These are phyloP conservation scores for Malurus splendens DNA, from an alignment of 2,797 vertebrate genomes.

Conservation along the genomic window DNA sequence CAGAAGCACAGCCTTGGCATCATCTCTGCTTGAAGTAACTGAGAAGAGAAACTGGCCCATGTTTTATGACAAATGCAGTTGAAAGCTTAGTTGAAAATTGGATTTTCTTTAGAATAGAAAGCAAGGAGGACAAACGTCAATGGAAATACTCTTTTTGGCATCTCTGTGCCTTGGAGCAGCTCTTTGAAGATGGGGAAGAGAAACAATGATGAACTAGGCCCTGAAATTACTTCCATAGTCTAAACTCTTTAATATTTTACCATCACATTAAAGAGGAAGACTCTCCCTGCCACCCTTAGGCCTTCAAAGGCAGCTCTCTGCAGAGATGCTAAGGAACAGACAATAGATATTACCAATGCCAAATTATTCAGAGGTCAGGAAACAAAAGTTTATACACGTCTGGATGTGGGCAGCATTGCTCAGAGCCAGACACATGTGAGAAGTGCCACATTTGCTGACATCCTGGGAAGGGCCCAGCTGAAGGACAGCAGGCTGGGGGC, in stretches of 20 bases:
- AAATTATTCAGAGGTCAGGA: background rate
- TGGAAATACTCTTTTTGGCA: conserved; percentile 22
- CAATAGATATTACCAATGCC: background rate
- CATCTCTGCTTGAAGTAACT: background rate
- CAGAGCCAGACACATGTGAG: background rate
- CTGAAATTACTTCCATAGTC: background rate
- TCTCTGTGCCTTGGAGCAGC: background rate
- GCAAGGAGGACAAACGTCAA: background rate
- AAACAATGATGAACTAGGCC: background rate
- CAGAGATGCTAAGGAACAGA: background rate
- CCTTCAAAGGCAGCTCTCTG: background rate
- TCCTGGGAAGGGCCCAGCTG: background rate
- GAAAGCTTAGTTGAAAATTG: conserved; percentile 6
- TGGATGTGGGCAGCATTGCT: background rate
- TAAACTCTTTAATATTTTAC: conserved; percentile 23
- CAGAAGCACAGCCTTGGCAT: conserved; percentile 7
- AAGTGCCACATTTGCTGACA: rapidly evolving
- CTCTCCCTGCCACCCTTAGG: background rate
- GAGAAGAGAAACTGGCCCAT: background rate
- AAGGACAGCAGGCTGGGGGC: background rate
- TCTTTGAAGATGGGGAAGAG: background rate
- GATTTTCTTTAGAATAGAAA: conserved; percentile 22
- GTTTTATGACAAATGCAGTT: conserved; percentile 1
- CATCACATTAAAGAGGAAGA: background rate
- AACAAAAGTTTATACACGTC: background rate